Evolutionary conservation across 2,113 vertebrate species (phyloP).

Genomic region (Fulmarus glacialis): DNA sequence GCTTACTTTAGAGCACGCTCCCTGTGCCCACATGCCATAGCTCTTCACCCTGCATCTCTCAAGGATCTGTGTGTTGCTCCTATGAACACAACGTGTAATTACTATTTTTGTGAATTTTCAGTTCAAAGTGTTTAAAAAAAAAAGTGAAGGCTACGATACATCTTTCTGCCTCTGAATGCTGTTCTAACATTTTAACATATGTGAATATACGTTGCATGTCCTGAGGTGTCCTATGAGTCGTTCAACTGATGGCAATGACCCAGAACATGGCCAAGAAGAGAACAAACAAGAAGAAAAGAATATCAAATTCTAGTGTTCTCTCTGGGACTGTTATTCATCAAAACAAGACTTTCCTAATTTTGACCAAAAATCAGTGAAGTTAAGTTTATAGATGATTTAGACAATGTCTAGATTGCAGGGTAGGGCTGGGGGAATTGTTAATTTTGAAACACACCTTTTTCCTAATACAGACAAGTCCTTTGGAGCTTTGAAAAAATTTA

Average conservation of each 20-base stretch:
- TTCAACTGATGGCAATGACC: neutral
- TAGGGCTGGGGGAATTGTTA: rapidly evolving
- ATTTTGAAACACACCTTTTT: neutral
- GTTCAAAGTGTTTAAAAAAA: neutral
- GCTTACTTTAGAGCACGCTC: rapidly evolving
- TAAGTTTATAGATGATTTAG: neutral
- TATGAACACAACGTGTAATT: neutral
- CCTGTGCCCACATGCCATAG: neutral
- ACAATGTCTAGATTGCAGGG: neutral
- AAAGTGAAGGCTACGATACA: neutral
- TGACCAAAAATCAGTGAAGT: neutral
- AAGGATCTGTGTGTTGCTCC: neutral
- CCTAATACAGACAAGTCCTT: neutral
- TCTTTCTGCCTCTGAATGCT: neutral
- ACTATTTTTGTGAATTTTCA: neutral
- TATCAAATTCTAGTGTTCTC: neutral
- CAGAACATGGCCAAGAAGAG: neutral
- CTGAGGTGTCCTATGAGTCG: neutral
- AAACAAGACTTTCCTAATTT: neutral
- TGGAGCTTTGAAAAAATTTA: neutral
- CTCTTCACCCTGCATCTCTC: neutral
- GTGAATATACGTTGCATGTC: rapidly evolving
- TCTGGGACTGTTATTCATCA: neutral
- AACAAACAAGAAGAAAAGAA: neutral
- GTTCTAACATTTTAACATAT: neutral